Evolutionary conservation across 2,113 vertebrate species (phyloP).

Genomic region (Rattus norvegicus): DNA sequence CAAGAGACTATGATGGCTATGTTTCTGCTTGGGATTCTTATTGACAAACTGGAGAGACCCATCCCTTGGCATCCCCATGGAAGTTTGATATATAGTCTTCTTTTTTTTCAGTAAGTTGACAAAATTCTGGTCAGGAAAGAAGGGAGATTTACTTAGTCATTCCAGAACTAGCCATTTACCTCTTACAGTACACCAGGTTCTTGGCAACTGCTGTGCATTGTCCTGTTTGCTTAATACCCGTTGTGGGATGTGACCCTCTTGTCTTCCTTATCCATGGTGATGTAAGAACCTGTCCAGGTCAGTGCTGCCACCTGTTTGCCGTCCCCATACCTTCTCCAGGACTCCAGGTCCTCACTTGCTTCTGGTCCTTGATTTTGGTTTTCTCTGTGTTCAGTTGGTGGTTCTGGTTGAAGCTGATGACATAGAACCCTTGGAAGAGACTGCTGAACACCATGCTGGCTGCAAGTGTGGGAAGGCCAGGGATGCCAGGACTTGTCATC

Average conservation of each 20-base stretch:
- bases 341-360: background rate
- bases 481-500: background rate
- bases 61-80: background rate
- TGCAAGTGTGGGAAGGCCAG: background rate
- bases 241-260: background rate
- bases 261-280: background rate
- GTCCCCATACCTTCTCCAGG: background rate
- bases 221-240: background rate
- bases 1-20: background rate
- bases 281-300: background rate
- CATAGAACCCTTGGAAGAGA: background rate
- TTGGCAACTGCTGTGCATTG: background rate
- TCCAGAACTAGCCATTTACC: background rate
- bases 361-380: background rate
- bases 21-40: conserved; percentile 51
- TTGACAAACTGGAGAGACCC: conserved; percentile 26
- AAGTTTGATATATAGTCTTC: background rate
- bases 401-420: background rate
- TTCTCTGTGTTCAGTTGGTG: background rate
- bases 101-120: conserved; percentile 3
- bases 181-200: background rate
- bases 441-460: background rate
- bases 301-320: background rate
- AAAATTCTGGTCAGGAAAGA: conserved; percentile 53
- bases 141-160: conserved; percentile 48